These are phyloP conservation scores for Phaethornis superciliosus DNA, from an alignment of 2,113 vertebrate species.

Conservation along the genomic window DNA sequence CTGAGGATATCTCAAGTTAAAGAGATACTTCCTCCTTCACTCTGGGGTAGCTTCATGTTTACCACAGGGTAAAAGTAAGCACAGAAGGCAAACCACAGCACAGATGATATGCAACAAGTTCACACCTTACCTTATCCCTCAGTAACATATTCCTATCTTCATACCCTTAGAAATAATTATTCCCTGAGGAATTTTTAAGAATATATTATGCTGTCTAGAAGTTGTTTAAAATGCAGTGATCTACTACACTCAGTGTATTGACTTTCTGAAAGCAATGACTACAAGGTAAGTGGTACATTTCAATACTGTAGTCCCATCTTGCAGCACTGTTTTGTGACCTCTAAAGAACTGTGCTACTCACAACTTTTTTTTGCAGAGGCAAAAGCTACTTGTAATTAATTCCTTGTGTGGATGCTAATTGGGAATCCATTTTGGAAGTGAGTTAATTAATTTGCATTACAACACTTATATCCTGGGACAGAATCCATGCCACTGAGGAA, in stretches of 20 bases:
- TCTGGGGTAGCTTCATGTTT: background rate
- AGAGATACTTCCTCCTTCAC: background rate
- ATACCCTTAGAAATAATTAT: background rate
- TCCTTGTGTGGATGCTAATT: background rate
- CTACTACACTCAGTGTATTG: background rate
- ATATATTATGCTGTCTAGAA: background rate
- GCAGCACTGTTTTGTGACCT: background rate
- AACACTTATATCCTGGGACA: background rate
- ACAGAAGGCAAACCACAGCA: constrained; percentile 10
- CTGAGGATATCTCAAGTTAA: background rate
- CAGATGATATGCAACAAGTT: background rate
- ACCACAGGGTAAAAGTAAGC: background rate
- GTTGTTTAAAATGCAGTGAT: background rate
- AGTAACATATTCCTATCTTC: background rate
- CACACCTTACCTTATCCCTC: background rate
- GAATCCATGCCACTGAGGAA: background rate
- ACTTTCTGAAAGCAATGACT: background rate
- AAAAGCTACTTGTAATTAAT: constrained; percentile 14
- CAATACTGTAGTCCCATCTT: background rate
- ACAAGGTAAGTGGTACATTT: background rate
- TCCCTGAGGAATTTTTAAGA: background rate
- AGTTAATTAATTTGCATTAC: constrained; percentile 37
- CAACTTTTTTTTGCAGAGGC: background rate
- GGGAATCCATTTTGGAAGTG: background rate
- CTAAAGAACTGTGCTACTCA: background rate